Conservation (phyloP, 2,797 vertebrate genomes). For the Yasuhikotakia modesta region DNA sequence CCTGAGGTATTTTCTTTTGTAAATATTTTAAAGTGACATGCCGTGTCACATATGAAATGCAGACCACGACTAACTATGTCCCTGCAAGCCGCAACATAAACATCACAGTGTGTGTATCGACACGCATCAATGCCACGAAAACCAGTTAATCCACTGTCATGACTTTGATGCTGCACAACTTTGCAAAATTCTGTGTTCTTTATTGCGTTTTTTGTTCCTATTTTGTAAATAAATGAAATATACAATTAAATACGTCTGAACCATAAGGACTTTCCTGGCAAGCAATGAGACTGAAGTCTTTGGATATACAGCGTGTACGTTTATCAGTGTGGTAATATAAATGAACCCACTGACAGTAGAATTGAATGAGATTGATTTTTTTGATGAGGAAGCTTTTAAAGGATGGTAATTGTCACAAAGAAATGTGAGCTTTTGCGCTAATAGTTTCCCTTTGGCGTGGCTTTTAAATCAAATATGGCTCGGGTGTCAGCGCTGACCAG, state of each 20-base stretch:
- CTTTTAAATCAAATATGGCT: neutral
- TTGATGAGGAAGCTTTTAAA: neutral
- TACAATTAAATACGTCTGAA: neutral
- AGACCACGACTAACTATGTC: constrained; percentile 14
- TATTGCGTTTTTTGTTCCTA: neutral
- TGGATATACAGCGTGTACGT: neutral
- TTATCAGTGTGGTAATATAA: neutral
- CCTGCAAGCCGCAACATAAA: constrained; percentile 25
- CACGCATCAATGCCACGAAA: constrained; percentile 9
- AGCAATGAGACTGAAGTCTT: neutral
- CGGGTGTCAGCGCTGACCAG: neutral
- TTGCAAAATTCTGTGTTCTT: neutral
- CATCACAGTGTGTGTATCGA: constrained; percentile 2
- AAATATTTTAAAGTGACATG: constrained; percentile 2
- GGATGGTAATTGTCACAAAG: neutral
- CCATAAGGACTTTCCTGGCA: constrained; percentile 12
- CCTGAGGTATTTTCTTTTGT: neutral
- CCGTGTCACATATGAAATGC: constrained; percentile 1
- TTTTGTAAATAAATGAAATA: neutral
- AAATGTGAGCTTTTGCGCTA: neutral
- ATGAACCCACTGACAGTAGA: neutral
- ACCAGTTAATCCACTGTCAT: constrained; percentile 5
- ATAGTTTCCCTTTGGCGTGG: neutral
- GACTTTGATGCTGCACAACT: constrained; percentile 1
- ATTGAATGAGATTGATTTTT: neutral